phyloP scores from a whole-genome alignment of 2,113 vertebrate species.

The Heliornis fulica region DNA sequence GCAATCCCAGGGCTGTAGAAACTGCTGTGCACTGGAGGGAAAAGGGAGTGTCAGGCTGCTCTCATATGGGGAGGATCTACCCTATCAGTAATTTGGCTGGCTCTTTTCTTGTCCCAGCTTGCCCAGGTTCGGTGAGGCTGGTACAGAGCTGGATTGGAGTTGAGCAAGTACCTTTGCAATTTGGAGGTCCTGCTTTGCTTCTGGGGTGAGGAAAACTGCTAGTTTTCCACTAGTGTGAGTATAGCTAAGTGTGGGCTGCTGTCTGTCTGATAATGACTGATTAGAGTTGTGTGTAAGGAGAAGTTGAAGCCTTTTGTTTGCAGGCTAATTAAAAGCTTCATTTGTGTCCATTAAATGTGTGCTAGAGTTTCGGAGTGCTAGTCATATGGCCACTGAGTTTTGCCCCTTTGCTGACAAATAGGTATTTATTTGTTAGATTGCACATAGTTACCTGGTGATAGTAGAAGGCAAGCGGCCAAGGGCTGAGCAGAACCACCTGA shows the following conservation, averaged over 20 bases:
- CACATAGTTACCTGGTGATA: not conserved
- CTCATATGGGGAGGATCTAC: accelerated
- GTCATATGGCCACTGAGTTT: not conserved
- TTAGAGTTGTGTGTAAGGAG: not conserved
- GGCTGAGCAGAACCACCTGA: not conserved
- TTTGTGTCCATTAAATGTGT: not conserved
- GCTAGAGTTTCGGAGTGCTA: not conserved
- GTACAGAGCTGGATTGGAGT: not conserved
- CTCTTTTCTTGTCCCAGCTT: not conserved
- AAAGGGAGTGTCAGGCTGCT: not conserved
- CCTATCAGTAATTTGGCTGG: not conserved
- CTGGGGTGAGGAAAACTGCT: not conserved
- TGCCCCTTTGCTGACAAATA: not conserved
- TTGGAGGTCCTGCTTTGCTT: not conserved
- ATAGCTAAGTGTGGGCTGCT: not conserved
- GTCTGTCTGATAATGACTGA: not conserved
- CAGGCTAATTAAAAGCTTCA: not conserved
- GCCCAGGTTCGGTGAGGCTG: not conserved
- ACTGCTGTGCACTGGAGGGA: not conserved
- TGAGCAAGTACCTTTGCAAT: not conserved
- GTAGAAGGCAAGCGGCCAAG: not conserved
- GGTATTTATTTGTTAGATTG: not conserved
- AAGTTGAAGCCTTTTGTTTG: not conserved
- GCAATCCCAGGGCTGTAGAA: not conserved
- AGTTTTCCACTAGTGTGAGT: not conserved